Evolutionary conservation across 2,888 invertebrate genomes (phyloP), one percentile per base, ranked within the genome.

Genomic region (Gerosis bhagava): DNA sequence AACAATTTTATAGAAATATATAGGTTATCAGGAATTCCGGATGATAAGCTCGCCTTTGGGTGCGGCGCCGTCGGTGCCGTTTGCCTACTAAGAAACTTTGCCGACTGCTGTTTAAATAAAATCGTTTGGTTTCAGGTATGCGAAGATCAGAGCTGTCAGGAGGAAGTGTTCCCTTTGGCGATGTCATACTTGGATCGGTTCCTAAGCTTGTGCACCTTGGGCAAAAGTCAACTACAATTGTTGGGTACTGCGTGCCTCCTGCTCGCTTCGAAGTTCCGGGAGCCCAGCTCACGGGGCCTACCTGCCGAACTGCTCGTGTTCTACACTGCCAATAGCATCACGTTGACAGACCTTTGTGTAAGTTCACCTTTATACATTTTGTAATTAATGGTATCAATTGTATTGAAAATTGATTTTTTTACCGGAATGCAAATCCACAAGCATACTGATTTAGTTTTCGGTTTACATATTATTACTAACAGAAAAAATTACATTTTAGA

Each of bases 151-250:
- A 93, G 94, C 66, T 96, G 97, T 74, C 97, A 97, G 83, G 96
- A 97, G 73, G 97, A 97, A 77, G 97, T 98, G 57, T 98, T 98
- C 77, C 94, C 96, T 32, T 89, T 98, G 72, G 96, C 98, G 44
- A 94, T 98, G 81, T 96, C 96, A 76, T 97, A 96, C 86, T 89
- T 99, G 91, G 98, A 98, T 89, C 93, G 98, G 74, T 97, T 98
- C 90, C 91, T 98, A 65, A 94, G 95, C 71, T 92, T 93, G 52
- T 95, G 95, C 75, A 91, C 93, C 51, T 95, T 98, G 70, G 91
- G 93, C 63, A 96, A 96, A 87, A 93, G 92, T 63, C 96, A 97
- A 75, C 92, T 98, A 54, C 98, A 98, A 87, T 92, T 98, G 50
- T 89, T 98, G 69, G 98, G 97, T 52, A 95, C 98, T 17, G 95